Conservation (phyloP, 2,113 vertebrate genomes). For the Engraulis encrasicolus region DNA sequence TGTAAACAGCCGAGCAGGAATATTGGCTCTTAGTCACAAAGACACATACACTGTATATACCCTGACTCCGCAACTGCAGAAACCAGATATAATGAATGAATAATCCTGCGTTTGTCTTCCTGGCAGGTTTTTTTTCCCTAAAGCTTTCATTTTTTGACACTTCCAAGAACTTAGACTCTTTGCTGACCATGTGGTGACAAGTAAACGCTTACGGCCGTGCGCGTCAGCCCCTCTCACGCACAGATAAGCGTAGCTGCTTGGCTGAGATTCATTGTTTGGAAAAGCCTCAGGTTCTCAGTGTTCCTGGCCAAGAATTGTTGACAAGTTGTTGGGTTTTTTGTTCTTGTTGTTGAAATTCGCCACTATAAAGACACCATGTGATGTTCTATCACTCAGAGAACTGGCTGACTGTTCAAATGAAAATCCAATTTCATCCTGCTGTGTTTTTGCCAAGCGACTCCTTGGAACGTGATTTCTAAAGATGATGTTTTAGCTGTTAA, state of each 20-base stretch:
- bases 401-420: not conserved
- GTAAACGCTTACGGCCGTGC: not conserved
- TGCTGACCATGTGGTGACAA: not conserved
- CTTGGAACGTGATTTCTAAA: not conserved
- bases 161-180: not conserved
- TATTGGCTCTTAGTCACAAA: too few relatives aligned
- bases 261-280: not conserved
- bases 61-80: too few relatives aligned
- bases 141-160: too few relatives aligned
- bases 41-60: too few relatives aligned
- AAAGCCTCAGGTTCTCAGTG: not conserved
- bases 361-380: not conserved
- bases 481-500: not conserved
- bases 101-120: not conserved
- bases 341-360: too few relatives aligned
- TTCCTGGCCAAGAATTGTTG: not conserved
- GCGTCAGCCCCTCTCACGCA: not conserved
- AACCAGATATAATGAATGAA: not conserved
- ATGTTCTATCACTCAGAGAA: slow-evolving; percentile 1
- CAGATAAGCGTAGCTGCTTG: not conserved
- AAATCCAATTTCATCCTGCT: not conserved
- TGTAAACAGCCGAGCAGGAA: too few relatives aligned
- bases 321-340: too few relatives aligned
- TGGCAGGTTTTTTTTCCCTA: too few relatives aligned
- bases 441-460: not conserved